Conservation (phyloP, 1,140 invertebrate species). For the Leguminivora glycinivorella region DNA sequence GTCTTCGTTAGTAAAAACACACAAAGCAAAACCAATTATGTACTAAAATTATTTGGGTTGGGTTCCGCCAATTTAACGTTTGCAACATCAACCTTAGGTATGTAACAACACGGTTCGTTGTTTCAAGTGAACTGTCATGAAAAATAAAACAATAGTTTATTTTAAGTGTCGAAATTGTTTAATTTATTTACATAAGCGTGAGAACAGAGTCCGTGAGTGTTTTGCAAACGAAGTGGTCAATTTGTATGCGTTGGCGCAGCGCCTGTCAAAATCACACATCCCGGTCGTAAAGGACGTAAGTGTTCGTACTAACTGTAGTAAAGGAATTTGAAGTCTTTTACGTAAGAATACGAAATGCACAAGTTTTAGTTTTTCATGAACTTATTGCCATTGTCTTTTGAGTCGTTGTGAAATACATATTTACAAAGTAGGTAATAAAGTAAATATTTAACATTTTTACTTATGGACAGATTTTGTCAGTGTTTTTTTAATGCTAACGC, state of each 20-base stretch:
- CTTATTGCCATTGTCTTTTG: background rate
- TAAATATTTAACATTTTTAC: no score
- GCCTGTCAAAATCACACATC: background rate
- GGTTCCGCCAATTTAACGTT: background rate
- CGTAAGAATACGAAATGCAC: background rate
- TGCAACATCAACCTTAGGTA: background rate
- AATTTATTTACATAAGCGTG: conserved; percentile 21
- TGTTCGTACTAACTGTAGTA: background rate
- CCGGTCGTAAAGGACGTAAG: background rate
- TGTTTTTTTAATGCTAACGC: no score
- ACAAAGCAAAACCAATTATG: background rate
- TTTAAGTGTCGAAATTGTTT: conserved; percentile 23
- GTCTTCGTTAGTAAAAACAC: background rate
- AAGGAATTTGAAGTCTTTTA: background rate
- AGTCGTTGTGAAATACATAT: conserved; percentile 8
- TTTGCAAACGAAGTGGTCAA: conserved; percentile 21
- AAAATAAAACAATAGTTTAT: conserved; percentile 24
- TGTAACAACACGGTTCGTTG: background rate
- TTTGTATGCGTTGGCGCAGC: conserved; percentile 9
- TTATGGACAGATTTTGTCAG: no score
- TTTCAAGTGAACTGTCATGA: background rate
- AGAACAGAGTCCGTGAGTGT: conserved; percentile 22
- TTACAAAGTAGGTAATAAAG: background rate
- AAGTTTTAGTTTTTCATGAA: background rate
- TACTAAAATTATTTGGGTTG: background rate